phyloP scores from a whole-genome alignment of 2,888 invertebrate genomes.

The Nemotelus nigrinus region DNA sequence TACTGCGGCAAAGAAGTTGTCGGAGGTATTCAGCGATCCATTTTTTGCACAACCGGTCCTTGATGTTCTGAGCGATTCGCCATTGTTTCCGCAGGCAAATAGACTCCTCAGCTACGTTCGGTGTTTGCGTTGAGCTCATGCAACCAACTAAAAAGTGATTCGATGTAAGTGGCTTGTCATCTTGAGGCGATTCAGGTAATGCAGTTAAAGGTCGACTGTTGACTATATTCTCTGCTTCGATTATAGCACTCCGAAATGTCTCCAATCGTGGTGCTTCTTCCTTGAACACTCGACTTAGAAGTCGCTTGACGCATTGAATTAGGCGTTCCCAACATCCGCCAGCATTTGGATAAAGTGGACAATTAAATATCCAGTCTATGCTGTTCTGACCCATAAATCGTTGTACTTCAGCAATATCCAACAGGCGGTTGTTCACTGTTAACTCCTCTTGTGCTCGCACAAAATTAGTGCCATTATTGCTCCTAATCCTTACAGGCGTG shows the following conservation, averaged over 20 bases:
- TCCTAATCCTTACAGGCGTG: constrained; percentile 46
- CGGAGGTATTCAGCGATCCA: constrained; percentile 42
- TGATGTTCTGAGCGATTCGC: not conserved
- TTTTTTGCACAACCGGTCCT: constrained; percentile 13
- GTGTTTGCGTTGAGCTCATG: constrained; percentile 6
- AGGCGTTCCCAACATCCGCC: constrained; percentile 45
- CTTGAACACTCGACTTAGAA: constrained; percentile 2
- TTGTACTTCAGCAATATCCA: not conserved
- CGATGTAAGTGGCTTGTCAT: constrained; percentile 45
- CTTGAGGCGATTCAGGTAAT: constrained; percentile 4
- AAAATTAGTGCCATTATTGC: constrained; percentile 48
- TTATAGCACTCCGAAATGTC: constrained; percentile 12
- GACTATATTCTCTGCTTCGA: constrained; percentile 41
- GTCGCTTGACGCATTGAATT: constrained; percentile 32
- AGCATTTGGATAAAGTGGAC: constrained; percentile 4
- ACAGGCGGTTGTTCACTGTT: not conserved
- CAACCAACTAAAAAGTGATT: constrained; percentile 45
- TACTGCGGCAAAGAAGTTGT: constrained; percentile 42
- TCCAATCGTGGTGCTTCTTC: constrained; percentile 35
- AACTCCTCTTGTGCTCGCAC: constrained; percentile 48
- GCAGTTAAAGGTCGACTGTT: constrained; percentile 47
- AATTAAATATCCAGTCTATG: constrained; percentile 43
- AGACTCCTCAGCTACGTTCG: not conserved
- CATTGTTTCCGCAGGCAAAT: constrained; percentile 20
- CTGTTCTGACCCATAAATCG: not conserved